Percentiles rank a stretch among this genome's conserved stretches.
Conservation (phyloP, 2,797 vertebrate species). For the Darevskia mixta region DNA sequence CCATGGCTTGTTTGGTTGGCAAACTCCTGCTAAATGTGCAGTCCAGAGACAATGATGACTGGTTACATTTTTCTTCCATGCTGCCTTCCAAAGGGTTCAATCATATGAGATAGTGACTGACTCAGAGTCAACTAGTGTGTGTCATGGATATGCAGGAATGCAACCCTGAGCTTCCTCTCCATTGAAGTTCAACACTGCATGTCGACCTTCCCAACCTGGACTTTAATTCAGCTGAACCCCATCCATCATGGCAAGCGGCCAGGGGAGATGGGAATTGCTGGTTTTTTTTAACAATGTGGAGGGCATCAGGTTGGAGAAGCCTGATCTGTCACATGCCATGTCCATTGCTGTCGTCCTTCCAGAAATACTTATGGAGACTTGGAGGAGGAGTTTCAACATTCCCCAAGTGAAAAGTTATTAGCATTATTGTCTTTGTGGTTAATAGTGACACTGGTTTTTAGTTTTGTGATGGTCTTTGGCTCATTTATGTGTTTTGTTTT, state of each 20-base stretch:
- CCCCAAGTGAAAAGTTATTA: not conserved
- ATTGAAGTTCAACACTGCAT: no score
- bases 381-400: not conserved
- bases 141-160: no score
- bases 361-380: not conserved
- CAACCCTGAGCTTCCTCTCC: no score
- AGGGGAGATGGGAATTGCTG: not conserved
- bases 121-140: no score
- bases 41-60: not conserved
- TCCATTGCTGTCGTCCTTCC: not conserved
- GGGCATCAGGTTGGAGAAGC: not conserved
- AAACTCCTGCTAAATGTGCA: not conserved
- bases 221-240: no score
- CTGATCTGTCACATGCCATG: not conserved
- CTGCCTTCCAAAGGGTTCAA: not conserved
- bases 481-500: no score
- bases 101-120: not conserved
- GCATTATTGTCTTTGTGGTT: no score
- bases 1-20: not conserved
- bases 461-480: no score
- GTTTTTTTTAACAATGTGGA: not conserved
- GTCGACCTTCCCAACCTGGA: no score
- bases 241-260: not conserved
- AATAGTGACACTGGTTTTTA: no score
- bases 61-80: not conserved